Base-by-base conservation (phyloP, 2,113 vertebrate genomes). In the Hypomesus transpacificus region DNA sequence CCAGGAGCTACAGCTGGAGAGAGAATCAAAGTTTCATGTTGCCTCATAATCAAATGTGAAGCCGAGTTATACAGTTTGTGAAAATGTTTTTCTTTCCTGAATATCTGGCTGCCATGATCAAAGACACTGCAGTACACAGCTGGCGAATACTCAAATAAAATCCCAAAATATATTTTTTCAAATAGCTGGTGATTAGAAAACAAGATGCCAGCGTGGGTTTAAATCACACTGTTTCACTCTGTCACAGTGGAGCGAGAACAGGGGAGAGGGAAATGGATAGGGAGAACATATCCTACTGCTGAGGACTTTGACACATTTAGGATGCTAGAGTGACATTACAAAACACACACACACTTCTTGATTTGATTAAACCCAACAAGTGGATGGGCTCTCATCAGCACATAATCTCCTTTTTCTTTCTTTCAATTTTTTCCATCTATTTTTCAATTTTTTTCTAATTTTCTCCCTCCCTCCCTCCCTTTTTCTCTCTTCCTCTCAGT, bases 61-160 rank as follows among this genome's bases (percentile, higher is more conserved):
- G 26, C 60, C 24, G 68, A 50, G 66, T 66, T 53, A 75, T 70
- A 18, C 34, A 16, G 69, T 79, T 74, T 77, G 72, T 73, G 7
- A 78, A 81, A 73, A 56, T 64, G 64, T 72, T 80, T 76, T 75
- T 66, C 68, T 21, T 73, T 21, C 71, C 70, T 18, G 61, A 64
- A 81, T 78, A 68, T 64, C 63, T 80, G 80, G 77, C 71, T 14
- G 39, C 1, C 31, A 7, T 70, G 64, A 76, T 84, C 63, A 84
- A 81, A 85, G 66, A 68, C 63, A 64, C 59, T 60, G 26, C 67
- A 52, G 73, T 74, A 82, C 70, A 73, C 80, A 50, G 61, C 71
- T 85, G 84, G 74, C 69, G 76, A 63, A 51, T 21, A 46, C 60
- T 82, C 68, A 78, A 77, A 75, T 74, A 60, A 79, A 77, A 69